phyloP scores from a whole-genome alignment of 2,797 vertebrate species.

The Oceanodroma leucorhoa region DNA sequence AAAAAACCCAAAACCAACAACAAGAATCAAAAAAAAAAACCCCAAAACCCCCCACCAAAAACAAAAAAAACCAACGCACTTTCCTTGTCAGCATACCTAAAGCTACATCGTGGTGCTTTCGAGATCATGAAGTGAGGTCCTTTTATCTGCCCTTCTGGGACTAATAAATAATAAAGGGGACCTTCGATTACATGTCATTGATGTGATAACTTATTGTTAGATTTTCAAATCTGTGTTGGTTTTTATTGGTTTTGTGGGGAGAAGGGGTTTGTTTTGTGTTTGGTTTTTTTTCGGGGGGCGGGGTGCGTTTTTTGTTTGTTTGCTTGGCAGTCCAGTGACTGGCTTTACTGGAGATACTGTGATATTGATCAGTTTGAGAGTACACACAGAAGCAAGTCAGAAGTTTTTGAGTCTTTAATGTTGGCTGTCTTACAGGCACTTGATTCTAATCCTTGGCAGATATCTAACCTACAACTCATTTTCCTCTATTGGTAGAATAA shows the following conservation, averaged over 20 bases:
- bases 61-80: too few species aligned
- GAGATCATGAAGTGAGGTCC: not conserved
- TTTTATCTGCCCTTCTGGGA: not conserved
- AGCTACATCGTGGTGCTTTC: not conserved
- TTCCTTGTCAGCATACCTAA: not conserved
- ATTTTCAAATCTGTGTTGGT: not conserved
- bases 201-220: not conserved
- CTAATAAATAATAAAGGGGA: not conserved
- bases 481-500: not conserved
- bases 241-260: not conserved
- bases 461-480: not conserved
- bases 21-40: too few species aligned
- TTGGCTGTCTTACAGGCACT: not conserved
- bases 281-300: not conserved
- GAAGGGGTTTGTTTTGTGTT: not conserved
- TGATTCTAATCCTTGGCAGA: not conserved
- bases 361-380: not conserved
- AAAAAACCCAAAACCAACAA: not conserved
- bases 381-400: not conserved
- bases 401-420: not conserved
- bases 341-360: not conserved
- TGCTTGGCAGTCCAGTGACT: not conserved
- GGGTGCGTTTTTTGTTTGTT: not conserved
- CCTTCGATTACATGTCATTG: not conserved
- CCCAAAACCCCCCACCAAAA: too few species aligned